phyloP scores from a whole-genome alignment of 2,113 vertebrate genomes.

The Tamias sibiricus region DNA sequence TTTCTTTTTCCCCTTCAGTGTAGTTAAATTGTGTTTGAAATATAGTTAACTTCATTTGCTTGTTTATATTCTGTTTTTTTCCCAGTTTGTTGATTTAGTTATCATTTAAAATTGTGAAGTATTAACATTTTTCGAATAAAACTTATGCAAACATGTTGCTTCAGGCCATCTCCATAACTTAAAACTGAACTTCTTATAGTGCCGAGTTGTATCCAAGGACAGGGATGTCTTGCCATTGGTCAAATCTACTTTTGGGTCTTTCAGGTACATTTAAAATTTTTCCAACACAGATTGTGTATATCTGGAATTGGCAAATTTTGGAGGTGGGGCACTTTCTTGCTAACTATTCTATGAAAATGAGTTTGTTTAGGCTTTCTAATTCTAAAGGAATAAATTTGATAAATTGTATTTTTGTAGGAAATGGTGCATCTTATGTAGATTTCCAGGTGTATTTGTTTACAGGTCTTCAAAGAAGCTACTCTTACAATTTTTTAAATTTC shows the following conservation, averaged over 20 bases:
- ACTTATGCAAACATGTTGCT: neutral
- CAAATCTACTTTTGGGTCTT: constrained; percentile 15
- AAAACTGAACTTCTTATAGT: neutral
- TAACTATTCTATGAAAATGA: neutral
- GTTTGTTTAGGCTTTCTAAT: neutral
- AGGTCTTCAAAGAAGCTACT: neutral
- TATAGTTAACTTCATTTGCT: neutral
- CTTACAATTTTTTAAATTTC: too few species aligned
- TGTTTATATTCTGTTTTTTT: neutral
- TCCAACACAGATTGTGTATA: neutral
- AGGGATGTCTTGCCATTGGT: neutral
- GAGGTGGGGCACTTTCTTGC: neutral
- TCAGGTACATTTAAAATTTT: neutral
- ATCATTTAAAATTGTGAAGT: neutral
- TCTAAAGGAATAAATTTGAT: neutral
- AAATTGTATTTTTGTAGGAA: neutral
- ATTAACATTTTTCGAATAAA: neutral
- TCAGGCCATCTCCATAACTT: neutral
- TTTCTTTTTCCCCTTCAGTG: neutral
- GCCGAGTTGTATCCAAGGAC: neutral
- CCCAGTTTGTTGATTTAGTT: neutral
- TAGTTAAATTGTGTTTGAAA: constrained; percentile 23
- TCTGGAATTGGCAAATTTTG: neutral
- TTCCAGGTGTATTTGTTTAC: neutral
- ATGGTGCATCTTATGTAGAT: neutral